phyloP scores from a whole-genome alignment of 2,797 vertebrate species.

The Anguilla marmorata region DNA sequence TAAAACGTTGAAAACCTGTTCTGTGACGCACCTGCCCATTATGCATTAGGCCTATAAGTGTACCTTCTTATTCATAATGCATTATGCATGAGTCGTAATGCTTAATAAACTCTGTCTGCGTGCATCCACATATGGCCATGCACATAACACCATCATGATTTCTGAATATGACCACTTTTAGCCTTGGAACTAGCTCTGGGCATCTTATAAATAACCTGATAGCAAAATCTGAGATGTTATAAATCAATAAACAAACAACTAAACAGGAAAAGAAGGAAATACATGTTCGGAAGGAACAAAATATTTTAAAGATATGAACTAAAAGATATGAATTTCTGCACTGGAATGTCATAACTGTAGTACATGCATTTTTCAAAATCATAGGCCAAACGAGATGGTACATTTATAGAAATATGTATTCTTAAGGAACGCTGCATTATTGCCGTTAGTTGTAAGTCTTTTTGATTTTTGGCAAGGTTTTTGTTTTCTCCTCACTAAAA shows the following conservation, averaged over 20 bases:
- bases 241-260: not conserved
- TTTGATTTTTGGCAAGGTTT: not conserved
- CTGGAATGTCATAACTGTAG: not conserved
- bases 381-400: not conserved
- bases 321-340: not conserved
- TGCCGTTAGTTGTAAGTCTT: not conserved
- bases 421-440: not conserved
- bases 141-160: not conserved
- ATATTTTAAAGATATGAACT: too few species aligned
- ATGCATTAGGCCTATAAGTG: not conserved
- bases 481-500: not conserved
- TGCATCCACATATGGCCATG: not conserved
- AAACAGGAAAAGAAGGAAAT: not conserved
- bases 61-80: not conserved
- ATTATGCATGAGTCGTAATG: conserved; percentile 5
- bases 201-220: not conserved
- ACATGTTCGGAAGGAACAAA: not conserved
- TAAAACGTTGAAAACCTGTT: not conserved
- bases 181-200: not conserved
- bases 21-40: not conserved
- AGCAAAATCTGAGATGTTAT: not conserved
- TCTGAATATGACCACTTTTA: not conserved
- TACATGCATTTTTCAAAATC: not conserved
- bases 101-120: not conserved
- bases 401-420: not conserved